Percentiles rank a stretch among this genome's conserved stretches.
phyloP scores from a whole-genome alignment of 2,113 vertebrate genomes.

The Spilogale gracilis region DNA sequence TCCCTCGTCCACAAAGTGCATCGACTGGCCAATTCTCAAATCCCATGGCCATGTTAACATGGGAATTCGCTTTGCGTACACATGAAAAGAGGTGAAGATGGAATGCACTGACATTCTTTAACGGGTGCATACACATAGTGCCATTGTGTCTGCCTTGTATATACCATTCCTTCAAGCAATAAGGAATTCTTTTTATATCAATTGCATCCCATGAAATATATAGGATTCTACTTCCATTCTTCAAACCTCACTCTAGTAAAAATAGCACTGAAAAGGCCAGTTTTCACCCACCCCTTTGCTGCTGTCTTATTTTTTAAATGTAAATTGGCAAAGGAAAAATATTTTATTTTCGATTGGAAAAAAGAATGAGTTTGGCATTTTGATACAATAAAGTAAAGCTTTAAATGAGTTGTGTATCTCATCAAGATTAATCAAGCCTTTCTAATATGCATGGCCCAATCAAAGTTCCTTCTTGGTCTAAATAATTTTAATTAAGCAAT shows the following conservation, averaged over 20 bases:
- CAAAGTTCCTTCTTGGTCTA: constrained; percentile 84
- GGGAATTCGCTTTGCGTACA: background rate
- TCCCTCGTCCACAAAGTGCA: background rate
- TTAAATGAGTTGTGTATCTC: constrained; percentile 67
- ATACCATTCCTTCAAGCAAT: constrained; percentile 17
- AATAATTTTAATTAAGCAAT: constrained; percentile 90
- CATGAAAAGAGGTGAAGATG: background rate
- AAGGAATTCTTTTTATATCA: constrained; percentile 18
- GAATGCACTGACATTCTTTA: background rate
- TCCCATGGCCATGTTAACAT: background rate
- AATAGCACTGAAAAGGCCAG: background rate
- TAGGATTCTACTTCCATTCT: constrained; percentile 8
- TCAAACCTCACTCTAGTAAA: background rate
- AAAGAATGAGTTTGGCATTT: constrained; percentile 73
- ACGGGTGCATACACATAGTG: accelerated
- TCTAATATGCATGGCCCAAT: constrained; percentile 83
- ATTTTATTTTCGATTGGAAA: constrained; percentile 69
- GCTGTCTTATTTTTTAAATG: constrained; percentile 57
- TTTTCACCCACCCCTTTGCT: background rate
- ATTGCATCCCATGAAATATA: constrained; percentile 29
- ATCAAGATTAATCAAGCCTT: constrained; percentile 80
- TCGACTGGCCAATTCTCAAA: background rate
- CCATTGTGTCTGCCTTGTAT: background rate
- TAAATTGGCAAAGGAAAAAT: constrained; percentile 70
- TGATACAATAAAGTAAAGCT: constrained; percentile 75